Base-by-base conservation (phyloP, 2,888 invertebrate genomes). In the Caenorhabditis doughertyi region DNA sequence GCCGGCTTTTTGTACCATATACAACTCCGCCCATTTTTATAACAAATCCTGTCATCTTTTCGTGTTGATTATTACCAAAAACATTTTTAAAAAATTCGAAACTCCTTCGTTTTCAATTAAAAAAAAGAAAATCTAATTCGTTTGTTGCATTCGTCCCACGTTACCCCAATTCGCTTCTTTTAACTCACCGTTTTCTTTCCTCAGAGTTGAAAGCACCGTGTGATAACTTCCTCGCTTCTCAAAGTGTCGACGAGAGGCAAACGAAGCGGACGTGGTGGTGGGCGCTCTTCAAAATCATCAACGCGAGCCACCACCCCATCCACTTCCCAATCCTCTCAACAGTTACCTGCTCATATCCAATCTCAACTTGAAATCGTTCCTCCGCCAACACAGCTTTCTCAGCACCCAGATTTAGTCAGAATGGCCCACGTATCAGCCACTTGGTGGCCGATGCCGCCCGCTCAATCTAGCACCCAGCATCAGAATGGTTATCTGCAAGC, bases 201-300 rank as follows among this genome's bases (percentile, higher is more conserved):
- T 21, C 44, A 56, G 55, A 32, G 65, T 64, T 64, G 29, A 53
- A 25, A 55, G 53, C 65, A 42, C 62, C 44, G 18, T 58, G 65
- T 65, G 65, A 51, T 65, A 51, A 35, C 23, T 51, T 35, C 35
- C 39, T 32, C 35, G 42, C 56, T 32, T 32, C 72, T 70, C 72
- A 77, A 77, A 82, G 53, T 72, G 72, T 77, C 82, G 60, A 72
- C 82, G 47, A 82, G 72, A 64, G 64, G 65, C 25, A 77, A 67
- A 44, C 56, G 65, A 53, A 42, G 70, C 47, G 64, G 65, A 51
- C 62, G 62, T 53, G 73, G 64, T 56, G 73, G 73, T 25, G 74
- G 74, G 39, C 56, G 64, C n/a, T 55, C 65, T 8, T 62, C 60
- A 47, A 44, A 64, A n/a, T 49, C 74, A 49, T 32, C 58, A 32